Evolutionary conservation across 2,113 vertebrate genomes (phyloP).

Genomic region (Isichthys henryi): DNA sequence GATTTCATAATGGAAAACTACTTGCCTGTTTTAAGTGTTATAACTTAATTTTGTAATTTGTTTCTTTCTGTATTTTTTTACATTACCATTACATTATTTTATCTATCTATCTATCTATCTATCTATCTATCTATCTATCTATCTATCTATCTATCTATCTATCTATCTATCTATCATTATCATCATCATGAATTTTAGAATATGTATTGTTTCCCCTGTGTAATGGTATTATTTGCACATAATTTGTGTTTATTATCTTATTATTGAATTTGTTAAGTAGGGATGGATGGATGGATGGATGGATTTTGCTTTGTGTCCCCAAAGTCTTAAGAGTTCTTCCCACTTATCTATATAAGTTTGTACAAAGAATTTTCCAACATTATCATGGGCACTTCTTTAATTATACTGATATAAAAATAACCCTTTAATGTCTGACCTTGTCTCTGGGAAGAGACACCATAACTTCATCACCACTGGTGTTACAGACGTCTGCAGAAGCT

Average conservation of each 20-base stretch:
- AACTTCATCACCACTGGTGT: constrained; percentile 25
- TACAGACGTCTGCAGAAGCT: constrained; percentile 20
- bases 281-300: neutral
- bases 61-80: neutral
- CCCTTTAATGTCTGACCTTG: constrained; percentile 22
- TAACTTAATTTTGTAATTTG: neutral
- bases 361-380: constrained; percentile 15
- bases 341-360: neutral
- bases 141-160: too few species aligned
- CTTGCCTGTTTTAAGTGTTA: neutral
- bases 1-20: neutral
- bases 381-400: constrained; percentile 14
- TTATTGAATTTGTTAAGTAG: neutral
- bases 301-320: neutral
- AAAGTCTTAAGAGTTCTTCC: neutral
- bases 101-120: neutral
- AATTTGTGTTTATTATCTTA: neutral
- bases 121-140: too few species aligned
- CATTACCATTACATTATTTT: neutral
- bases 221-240: neutral
- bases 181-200: neutral
- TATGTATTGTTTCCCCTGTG: neutral
- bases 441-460: constrained; percentile 25
- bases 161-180: neutral
- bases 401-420: constrained; percentile 27